phyloP scores from a whole-genome alignment of 1,140 invertebrate genomes.

The Papilio glaucus region DNA sequence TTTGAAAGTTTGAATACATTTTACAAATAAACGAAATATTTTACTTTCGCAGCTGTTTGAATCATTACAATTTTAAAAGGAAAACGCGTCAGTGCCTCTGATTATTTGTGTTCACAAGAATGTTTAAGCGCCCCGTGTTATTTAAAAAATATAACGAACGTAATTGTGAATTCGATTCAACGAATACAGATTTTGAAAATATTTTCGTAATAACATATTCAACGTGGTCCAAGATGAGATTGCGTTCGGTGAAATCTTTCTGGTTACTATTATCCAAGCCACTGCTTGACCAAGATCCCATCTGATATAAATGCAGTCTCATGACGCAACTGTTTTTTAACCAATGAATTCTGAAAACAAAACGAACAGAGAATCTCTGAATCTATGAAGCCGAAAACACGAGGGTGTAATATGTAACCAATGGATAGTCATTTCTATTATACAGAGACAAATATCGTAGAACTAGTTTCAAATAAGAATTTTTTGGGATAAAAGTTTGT shows the following conservation, averaged over 20 bases:
- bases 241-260: too few species aligned
- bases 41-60: slow-evolving; percentile 11
- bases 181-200: neutral
- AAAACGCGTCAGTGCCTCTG: slow-evolving; percentile 16
- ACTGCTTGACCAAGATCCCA: too few species aligned
- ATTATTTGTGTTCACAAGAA: slow-evolving; percentile 26
- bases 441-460: too few species aligned
- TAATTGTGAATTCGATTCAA: neutral
- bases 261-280: too few species aligned
- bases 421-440: neutral
- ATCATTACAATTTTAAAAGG: slow-evolving; percentile 20
- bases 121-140: slow-evolving; percentile 20
- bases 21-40: neutral
- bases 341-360: too few species aligned
- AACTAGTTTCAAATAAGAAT: neutral
- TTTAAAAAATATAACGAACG: slow-evolving; percentile 11
- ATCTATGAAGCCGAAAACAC: neutral
- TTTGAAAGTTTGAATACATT: neutral
- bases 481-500: neutral
- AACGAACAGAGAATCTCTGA: too few species aligned
- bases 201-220: too few species aligned
- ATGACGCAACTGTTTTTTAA: too few species aligned
- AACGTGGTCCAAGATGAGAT: neutral
- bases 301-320: too few species aligned
- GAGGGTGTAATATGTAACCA: neutral